Percentiles rank a stretch among this genome's conserved stretches.
These are phyloP conservation scores for Lycia hirtaria DNA, from an alignment of 2,888 invertebrate species.

Conservation along the genomic window DNA sequence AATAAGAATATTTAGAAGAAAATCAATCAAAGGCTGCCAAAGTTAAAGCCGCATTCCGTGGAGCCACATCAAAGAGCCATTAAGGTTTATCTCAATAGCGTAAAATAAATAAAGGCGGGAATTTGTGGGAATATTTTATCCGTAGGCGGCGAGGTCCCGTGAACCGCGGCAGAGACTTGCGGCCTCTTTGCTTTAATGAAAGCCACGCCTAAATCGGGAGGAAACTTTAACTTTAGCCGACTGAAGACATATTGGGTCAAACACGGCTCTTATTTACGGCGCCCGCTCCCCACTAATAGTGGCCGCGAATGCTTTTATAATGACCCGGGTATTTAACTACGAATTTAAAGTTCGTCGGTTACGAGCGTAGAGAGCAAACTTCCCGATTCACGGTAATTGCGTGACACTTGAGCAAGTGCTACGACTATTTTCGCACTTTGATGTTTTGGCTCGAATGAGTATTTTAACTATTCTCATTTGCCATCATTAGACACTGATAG, in stretches of 20 bases:
- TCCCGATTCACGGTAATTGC: conserved; percentile 15
- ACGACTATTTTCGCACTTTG: conserved; percentile 5
- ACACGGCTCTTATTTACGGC: conserved; percentile 56
- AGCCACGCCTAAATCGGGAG: conserved; percentile 66
- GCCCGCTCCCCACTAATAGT: conserved; percentile 31
- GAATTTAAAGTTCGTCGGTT: conserved; percentile 19
- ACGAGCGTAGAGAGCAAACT: conserved; percentile 11
- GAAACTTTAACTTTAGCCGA: conserved; percentile 70
- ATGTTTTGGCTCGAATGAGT: not conserved
- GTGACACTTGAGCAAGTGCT: conserved; percentile 3
- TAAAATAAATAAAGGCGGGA: conserved; percentile 80
- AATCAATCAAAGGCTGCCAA: conserved; percentile 80
- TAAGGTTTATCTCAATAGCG: conserved; percentile 81
- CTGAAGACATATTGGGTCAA: conserved; percentile 62
- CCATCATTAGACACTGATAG: too few relatives aligned
- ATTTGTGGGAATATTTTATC: conserved; percentile 80
- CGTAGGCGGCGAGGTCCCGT: conserved; percentile 63
- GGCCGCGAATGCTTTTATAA: conserved; percentile 31
- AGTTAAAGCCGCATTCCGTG: conserved; percentile 68
- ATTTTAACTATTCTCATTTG: not conserved
- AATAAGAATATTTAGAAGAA: conserved; percentile 62
- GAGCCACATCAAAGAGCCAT: conserved; percentile 82
- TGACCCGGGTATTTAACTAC: conserved; percentile 33
- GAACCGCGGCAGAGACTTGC: conserved; percentile 66
- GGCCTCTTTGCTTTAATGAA: conserved; percentile 80